A percentile compares a stretch with the other conserved stretches of the same genome.
Conservation (phyloP, 2,888 invertebrate genomes). For the Lordiphosa andalusiaca region DNA sequence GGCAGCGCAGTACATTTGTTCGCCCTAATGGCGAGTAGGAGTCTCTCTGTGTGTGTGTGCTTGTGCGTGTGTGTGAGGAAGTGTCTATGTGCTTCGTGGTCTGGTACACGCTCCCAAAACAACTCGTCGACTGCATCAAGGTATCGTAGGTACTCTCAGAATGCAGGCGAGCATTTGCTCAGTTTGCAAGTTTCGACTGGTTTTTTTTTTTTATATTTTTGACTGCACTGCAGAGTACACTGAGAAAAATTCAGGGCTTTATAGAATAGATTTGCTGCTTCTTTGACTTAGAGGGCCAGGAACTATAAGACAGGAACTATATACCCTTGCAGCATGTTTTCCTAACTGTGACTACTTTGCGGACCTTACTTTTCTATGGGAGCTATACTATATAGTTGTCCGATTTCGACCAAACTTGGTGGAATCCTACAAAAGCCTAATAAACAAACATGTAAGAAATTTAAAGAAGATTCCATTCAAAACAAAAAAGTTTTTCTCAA, state of each 20-base stretch:
- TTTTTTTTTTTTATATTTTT: conserved; percentile 7
- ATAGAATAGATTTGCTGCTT: too few relatives aligned
- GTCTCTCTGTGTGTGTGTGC: conserved; percentile 21
- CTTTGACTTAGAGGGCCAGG: too few relatives aligned
- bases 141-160: conserved; percentile 44
- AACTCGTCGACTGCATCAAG: conserved; percentile 38
- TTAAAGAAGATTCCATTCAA: too few relatives aligned
- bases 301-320: too few relatives aligned
- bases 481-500: too few relatives aligned
- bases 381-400: too few relatives aligned
- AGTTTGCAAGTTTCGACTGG: conserved; percentile 3
- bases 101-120: conserved; percentile 38
- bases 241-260: not conserved
- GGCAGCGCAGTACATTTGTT: conserved; percentile 70
- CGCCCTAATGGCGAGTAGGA: conserved; percentile 49
- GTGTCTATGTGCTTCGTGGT: conserved; percentile 12
- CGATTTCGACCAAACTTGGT: too few relatives aligned
- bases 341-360: too few relatives aligned
- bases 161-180: conserved; percentile 20
- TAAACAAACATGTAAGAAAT: too few relatives aligned
- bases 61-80: conserved; percentile 3
- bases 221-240: conserved; percentile 1
- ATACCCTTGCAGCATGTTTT: too few relatives aligned
- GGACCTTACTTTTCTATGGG: too few relatives aligned
- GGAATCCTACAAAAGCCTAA: too few relatives aligned